Evolutionary conservation across 53 echinoderm and acorn worm genomes (phyloP), one percentile per base, ranked within the genome.

Genomic region (Glandiceps talaboti): DNA sequence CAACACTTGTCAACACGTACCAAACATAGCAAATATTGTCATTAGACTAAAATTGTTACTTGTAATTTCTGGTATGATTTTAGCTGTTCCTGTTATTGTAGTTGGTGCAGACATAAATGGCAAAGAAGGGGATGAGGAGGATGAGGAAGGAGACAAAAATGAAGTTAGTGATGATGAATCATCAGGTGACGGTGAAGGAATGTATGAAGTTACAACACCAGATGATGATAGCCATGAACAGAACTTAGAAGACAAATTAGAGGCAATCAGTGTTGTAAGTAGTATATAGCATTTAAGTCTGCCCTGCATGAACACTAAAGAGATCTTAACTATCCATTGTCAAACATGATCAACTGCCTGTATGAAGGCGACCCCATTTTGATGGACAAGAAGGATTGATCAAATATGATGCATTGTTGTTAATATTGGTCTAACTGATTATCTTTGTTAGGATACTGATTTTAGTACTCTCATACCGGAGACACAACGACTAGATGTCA

Each of bases 401-500:
- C n/a, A n/a, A n/a, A n/a, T n/a, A n/a, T n/a, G n/a, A n/a, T n/a
- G n/a, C n/a, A n/a, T n/a, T n/a, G n/a, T n/a, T n/a, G n/a, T n/a
- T n/a, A n/a, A n/a, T n/a, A n/a, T n/a, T n/a, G n/a, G n/a, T n/a
- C 29, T 27, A 14, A 26, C 10, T 27, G 29, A n/a, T 75, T 75
- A 75, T 28, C 27, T 75, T 75, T 10, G 10, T 45, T 74, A 87
- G 87, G 87, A 87, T 30, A 77, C 75, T 84, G 88, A 88, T 31
- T 77, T 88, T 1, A 84, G 83, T 74, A 26, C 79, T 77, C 77
- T 28, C 32, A 81, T 95, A 72, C 92, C 97, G n/a, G 84, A 81
- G 73, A 87, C 92, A 14, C 83, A 81, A 31, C 79, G 78, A 32
- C 79, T 96, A 30, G 97, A 96, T 45, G 90, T 88, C 33, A 96